Evolutionary conservation across 2,113 vertebrate species (phyloP).

Genomic region (Mola mola): DNA sequence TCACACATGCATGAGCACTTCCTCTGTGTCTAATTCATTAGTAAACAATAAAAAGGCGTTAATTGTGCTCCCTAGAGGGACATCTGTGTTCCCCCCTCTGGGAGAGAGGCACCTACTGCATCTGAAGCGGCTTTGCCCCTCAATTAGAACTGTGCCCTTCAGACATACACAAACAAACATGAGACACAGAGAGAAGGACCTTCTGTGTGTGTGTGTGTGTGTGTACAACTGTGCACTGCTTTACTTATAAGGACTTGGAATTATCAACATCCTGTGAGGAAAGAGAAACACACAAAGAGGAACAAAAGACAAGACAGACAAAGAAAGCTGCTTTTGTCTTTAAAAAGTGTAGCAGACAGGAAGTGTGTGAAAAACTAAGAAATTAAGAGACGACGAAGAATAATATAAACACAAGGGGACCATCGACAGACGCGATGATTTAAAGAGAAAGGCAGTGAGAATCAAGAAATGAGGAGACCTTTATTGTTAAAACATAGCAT

Average conservation of each 20-base stretch:
- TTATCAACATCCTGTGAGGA: constrained; percentile 31
- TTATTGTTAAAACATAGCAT: no score
- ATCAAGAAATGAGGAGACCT: no score
- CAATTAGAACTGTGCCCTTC: constrained; percentile 57
- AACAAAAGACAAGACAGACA: constrained; percentile 22
- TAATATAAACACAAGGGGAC: no score
- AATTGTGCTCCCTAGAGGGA: constrained; percentile 74
- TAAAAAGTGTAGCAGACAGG: neutral
- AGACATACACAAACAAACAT: constrained; percentile 61
- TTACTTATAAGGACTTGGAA: constrained; percentile 23
- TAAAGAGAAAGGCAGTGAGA: no score
- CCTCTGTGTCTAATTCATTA: constrained; percentile 75
- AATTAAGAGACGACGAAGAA: neutral
- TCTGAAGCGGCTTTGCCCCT: constrained; percentile 62
- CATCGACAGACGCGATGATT: no score
- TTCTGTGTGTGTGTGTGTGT: constrained; percentile 16
- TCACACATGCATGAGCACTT: constrained; percentile 23
- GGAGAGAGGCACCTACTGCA: constrained; percentile 57
- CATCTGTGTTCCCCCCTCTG: constrained; percentile 57
- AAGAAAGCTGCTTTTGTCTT: constrained; percentile 33
- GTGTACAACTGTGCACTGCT: constrained; percentile 9
- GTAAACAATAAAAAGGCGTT: constrained; percentile 72
- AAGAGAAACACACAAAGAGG: constrained; percentile 19
- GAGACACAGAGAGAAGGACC: constrained; percentile 24
- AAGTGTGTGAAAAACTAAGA: neutral